Percentiles rank a stretch among this genome's conserved stretches.
Evolutionary conservation across 2,113 vertebrate genomes (phyloP).

Genomic region (Dipodomys merriami): DNA sequence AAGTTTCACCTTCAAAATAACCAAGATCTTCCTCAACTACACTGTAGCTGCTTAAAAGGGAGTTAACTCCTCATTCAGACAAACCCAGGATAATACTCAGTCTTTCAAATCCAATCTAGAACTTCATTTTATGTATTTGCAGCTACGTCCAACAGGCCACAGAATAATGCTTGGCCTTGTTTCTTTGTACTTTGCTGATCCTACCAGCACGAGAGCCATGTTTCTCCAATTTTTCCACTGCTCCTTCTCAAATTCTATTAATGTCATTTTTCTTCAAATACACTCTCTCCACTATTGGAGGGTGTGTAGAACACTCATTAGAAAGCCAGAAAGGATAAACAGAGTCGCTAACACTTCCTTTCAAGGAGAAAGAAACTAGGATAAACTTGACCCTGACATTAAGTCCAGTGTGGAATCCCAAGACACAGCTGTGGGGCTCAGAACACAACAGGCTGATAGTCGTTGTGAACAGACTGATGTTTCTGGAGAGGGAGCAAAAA

Average conservation of each 20-base stretch:
- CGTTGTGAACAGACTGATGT: constrained; percentile 52
- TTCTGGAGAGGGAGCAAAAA: constrained; percentile 57
- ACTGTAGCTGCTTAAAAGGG: neutral
- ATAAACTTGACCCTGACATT: constrained; percentile 72
- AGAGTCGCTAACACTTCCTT: constrained; percentile 71
- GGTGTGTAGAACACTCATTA: neutral
- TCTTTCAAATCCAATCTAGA: constrained; percentile 49
- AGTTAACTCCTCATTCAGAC: neutral
- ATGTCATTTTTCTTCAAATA: constrained; percentile 52
- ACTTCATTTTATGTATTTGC: neutral
- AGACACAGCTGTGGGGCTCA: constrained; percentile 34
- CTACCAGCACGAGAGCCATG: neutral
- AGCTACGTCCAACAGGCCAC: constrained; percentile 5
- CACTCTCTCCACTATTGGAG: constrained; percentile 32
- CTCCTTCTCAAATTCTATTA: constrained; percentile 30
- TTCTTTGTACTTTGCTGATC: constrained; percentile 35
- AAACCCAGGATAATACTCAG: neutral
- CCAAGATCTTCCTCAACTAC: neutral
- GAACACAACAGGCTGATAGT: constrained; percentile 43
- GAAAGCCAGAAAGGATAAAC: constrained; percentile 62
- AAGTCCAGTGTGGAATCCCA: constrained; percentile 65
- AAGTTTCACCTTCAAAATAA: constrained; percentile 40
- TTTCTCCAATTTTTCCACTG: constrained; percentile 35
- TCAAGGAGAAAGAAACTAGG: constrained; percentile 73
- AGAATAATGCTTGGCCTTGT: neutral